phyloP scores from a whole-genome alignment of 2,888 invertebrate species.

The Acronicta psi region DNA sequence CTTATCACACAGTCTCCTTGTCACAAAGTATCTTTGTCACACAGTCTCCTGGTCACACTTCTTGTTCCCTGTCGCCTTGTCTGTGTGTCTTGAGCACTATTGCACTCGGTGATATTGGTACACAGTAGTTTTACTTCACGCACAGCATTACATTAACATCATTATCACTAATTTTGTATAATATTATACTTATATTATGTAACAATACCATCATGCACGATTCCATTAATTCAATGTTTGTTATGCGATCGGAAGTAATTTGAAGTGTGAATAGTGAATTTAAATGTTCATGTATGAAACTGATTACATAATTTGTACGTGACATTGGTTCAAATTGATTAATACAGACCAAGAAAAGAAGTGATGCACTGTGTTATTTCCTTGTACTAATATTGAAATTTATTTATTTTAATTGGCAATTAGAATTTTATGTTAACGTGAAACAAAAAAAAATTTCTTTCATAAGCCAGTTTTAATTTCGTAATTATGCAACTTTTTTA shows the following conservation, averaged over 20 bases:
- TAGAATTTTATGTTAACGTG: constrained; percentile 2
- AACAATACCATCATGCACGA: not conserved
- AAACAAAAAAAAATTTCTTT: too few species aligned
- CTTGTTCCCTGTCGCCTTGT: too few species aligned
- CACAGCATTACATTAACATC: too few species aligned
- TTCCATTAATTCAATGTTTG: constrained; percentile 23
- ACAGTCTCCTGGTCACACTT: too few species aligned
- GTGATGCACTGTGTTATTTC: constrained; percentile 6
- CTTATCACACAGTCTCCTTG: too few species aligned
- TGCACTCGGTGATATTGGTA: too few species aligned
- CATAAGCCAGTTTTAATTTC: too few species aligned
- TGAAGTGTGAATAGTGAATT: constrained; percentile 32
- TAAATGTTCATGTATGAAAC: constrained; percentile 9
- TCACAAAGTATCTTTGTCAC: too few species aligned
- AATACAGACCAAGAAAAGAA: constrained; percentile 1
- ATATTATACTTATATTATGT: constrained; percentile 3
- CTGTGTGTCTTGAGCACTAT: too few species aligned
- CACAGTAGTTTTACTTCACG: not conserved
- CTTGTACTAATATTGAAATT: not conserved
- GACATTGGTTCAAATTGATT: constrained; percentile 34
- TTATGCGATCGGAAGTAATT: constrained; percentile 38
- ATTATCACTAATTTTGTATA: too few species aligned
- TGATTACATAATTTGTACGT: constrained; percentile 32
- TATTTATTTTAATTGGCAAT: constrained; percentile 6
- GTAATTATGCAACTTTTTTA: too few species aligned